Base-by-base conservation (phyloP, 2,888 invertebrate species). In the Schrankia costaestrigalis region DNA sequence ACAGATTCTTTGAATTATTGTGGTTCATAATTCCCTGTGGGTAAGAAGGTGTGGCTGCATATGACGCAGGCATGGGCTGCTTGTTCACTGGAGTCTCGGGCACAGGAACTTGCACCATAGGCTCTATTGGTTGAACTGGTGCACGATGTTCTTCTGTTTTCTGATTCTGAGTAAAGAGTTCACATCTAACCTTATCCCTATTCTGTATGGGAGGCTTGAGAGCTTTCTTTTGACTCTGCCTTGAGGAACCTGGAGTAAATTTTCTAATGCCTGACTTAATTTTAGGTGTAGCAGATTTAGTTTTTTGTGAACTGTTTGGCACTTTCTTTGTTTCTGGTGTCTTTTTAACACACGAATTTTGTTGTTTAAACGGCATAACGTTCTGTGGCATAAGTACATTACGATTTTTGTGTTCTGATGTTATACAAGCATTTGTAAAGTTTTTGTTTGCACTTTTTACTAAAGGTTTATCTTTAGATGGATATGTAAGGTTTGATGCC, bases 21-120 rank as follows among this genome's bases (percentile, higher is more conserved):
- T 69, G 69, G 3, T 70, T 71, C 1, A 69, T 35, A 2, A 57
- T 49, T 15, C 76, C 80, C 45, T 85, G 85, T 2, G 87, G 85
- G 39, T 87, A 79, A 1, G 86, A 85, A 0, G 87, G 87, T 4
- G 87, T 87, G 1, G 83, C 84, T 1, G 56, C 69, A 56, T 74
- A 81, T 1, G 76, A 56, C 0, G 64, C 49, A 1, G 79, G 73
- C 35, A 76, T 51, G 1, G 62, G 63, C 29, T 76, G 77, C 40
- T 56, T 72, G 40, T 77, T 80, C 21, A 78, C 6, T 0, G 84
- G 84, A 1, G 84, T 83, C 38, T 78, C 77, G 0, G 78, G 79
- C 0, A 63, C 76, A 0, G 71, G 63, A 0, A 39, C 36, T 0
- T 36, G 47, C 0, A 40, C 46, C n/a, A 33, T 26, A 0, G 46